These are phyloP conservation scores for Drosophila mettleri DNA, from an alignment of 2,888 invertebrate genomes.

Conservation along the genomic window DNA sequence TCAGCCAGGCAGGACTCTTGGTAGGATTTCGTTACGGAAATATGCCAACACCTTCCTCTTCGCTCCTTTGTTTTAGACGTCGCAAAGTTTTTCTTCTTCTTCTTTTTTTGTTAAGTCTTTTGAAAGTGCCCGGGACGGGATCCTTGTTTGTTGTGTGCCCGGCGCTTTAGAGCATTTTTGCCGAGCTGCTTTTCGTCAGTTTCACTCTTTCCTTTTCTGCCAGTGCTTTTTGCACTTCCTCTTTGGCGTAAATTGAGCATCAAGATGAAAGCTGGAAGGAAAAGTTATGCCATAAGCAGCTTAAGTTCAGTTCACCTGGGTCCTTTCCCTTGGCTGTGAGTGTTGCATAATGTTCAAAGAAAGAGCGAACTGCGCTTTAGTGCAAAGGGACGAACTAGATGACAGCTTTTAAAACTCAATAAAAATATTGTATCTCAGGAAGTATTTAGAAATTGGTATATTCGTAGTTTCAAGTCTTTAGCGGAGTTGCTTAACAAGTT, in stretches of 20 bases:
- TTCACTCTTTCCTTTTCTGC: conserved; percentile 3
- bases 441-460: not conserved
- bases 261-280: conserved; percentile 25
- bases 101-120: conserved; percentile 39
- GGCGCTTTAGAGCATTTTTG: conserved; percentile 36
- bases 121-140: conserved; percentile 38
- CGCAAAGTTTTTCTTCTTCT: conserved; percentile 36
- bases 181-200: conserved; percentile 64
- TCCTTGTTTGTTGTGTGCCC: conserved; percentile 35
- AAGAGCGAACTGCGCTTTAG: not conserved
- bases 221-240: conserved; percentile 7
- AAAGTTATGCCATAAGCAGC: conserved; percentile 29
- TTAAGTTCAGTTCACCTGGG: conserved; percentile 49
- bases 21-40: conserved; percentile 23
- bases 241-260: conserved; percentile 61
- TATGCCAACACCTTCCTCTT: conserved; percentile 36
- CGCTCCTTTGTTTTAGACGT: conserved; percentile 14
- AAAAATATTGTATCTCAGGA: not conserved
- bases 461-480: not conserved
- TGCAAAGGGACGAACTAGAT: not conserved
- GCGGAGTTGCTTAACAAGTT: too few relatives aligned
- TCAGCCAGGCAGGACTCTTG: not conserved
- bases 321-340: conserved; percentile 10
- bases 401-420: not conserved
- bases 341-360: not conserved